These are phyloP conservation scores for Reinhardtius hippoglossoides DNA, from an alignment of 2,113 vertebrate species.

Conservation along the genomic window DNA sequence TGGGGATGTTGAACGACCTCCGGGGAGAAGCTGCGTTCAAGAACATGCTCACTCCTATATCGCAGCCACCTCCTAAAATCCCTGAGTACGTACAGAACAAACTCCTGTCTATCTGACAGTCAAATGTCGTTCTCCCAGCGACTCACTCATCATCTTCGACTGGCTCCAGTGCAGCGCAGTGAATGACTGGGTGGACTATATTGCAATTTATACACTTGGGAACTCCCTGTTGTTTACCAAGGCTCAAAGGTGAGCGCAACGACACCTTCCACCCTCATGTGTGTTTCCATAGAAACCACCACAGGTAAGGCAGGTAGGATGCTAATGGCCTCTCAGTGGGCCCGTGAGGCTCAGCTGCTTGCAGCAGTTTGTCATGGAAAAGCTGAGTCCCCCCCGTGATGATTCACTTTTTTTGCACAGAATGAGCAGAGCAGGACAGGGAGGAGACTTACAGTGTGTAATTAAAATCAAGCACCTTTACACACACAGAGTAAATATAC, in stretches of 20 bases:
- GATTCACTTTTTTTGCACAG: background rate
- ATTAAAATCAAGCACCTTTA: background rate
- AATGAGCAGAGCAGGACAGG: background rate
- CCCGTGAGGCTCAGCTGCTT: conserved; percentile 37
- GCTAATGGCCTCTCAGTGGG: conserved; percentile 77
- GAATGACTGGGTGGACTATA: conserved; percentile 26
- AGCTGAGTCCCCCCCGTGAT: conserved; percentile 23
- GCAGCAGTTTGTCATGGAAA: conserved; percentile 46
- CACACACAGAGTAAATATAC: background rate
- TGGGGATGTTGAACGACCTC: conserved; percentile 84
- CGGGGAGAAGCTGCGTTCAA: conserved; percentile 74
- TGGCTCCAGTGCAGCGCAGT: conserved; percentile 19
- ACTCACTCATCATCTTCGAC: background rate
- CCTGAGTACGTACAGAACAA: conserved; percentile 12
- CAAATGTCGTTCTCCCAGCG: conserved; percentile 22
- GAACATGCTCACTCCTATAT: conserved; percentile 64
- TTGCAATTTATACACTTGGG: conserved; percentile 49
- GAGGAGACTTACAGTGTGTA: background rate
- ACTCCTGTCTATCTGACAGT: conserved; percentile 44
- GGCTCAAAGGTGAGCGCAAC: conserved; percentile 74
- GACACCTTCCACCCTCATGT: conserved; percentile 63
- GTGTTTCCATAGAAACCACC: conserved; percentile 81
- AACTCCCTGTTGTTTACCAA: conserved; percentile 65
- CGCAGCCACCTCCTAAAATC: conserved; percentile 11
- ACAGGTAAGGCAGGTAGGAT: conserved; percentile 73